A percentile compares a stretch with the other conserved stretches of the same genome.
These are phyloP conservation scores for Euborellia annulipes DNA, from an alignment of 1,140 invertebrate genomes.

Conservation along the genomic window DNA sequence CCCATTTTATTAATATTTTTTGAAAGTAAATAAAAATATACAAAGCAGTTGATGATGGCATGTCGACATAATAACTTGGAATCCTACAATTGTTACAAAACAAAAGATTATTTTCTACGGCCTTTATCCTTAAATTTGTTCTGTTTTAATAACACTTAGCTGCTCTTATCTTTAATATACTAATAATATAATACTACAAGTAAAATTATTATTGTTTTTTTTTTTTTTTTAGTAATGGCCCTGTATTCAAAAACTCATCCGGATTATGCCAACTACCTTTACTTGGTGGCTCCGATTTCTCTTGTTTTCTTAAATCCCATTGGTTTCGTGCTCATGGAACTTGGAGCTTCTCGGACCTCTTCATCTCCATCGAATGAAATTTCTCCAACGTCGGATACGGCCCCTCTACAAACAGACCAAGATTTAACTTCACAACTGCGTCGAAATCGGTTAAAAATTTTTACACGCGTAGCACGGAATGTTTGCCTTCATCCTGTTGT, in stretches of 20 bases:
- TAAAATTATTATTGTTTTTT: slow-evolving; percentile 2
- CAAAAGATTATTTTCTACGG: too few relatives aligned
- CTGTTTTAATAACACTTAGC: too few relatives aligned
- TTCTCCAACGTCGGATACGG: slow-evolving; percentile 9
- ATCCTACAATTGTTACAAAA: too few relatives aligned
- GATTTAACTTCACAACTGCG: too few relatives aligned
- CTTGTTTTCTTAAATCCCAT: slow-evolving; percentile 85
- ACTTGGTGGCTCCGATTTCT: slow-evolving; percentile 87
- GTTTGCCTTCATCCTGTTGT: slow-evolving; percentile 71
- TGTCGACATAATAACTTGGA: too few relatives aligned
- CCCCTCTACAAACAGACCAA: slow-evolving; percentile 7
- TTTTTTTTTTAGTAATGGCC: slow-evolving; percentile 28
- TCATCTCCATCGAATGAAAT: neutral
- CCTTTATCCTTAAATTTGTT: too few relatives aligned
- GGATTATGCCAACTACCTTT: slow-evolving; percentile 80
- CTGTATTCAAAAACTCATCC: slow-evolving; percentile 53
- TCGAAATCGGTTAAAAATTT: neutral
- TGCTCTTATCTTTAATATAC: too few relatives aligned
- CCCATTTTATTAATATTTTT: too few relatives aligned
- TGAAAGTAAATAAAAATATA: too few relatives aligned
- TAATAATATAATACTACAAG: too few relatives aligned
- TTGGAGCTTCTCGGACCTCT: slow-evolving; percentile 28
- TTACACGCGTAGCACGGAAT: slow-evolving; percentile 44
- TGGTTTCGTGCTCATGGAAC: slow-evolving; percentile 80
- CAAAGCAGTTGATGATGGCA: too few relatives aligned